These are phyloP conservation scores for Aromia moschata DNA, from an alignment of 2,888 invertebrate species.

Conservation along the genomic window DNA sequence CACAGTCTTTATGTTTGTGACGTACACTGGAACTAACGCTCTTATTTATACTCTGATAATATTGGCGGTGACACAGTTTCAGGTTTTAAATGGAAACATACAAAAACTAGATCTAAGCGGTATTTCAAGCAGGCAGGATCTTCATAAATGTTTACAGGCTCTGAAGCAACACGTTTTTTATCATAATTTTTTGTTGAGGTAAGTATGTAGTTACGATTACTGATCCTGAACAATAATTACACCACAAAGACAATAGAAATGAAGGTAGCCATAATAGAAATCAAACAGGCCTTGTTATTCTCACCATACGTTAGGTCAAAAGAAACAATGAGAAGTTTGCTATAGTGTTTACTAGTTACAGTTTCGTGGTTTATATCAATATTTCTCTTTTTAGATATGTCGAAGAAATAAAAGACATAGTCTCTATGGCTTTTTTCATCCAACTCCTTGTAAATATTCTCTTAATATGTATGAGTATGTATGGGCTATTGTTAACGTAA, in stretches of 20 bases:
- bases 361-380: too few species aligned
- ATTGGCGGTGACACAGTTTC: conserved; percentile 27
- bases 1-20: background rate
- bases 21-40: background rate
- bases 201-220: too few species aligned
- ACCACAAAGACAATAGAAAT: too few species aligned
- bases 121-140: background rate
- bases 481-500: background rate
- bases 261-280: too few species aligned
- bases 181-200: conserved; percentile 4
- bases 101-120: background rate
- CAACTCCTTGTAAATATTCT: background rate
- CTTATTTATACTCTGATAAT: background rate
- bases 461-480: background rate
- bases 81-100: conserved; percentile 32
- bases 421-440: background rate
- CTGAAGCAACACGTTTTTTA: background rate
- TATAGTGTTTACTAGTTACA: too few species aligned
- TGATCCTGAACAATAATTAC: too few species aligned
- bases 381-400: background rate
- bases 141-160: background rate
- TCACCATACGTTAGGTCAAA: too few species aligned
- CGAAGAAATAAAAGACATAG: background rate
- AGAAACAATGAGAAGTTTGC: too few species aligned
- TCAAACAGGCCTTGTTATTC: too few species aligned